A percentile compares a stretch with the other conserved stretches of the same genome.
Evolutionary conservation across 2,797 vertebrate species (phyloP).

Genomic region (Rhabdomys pumilio): DNA sequence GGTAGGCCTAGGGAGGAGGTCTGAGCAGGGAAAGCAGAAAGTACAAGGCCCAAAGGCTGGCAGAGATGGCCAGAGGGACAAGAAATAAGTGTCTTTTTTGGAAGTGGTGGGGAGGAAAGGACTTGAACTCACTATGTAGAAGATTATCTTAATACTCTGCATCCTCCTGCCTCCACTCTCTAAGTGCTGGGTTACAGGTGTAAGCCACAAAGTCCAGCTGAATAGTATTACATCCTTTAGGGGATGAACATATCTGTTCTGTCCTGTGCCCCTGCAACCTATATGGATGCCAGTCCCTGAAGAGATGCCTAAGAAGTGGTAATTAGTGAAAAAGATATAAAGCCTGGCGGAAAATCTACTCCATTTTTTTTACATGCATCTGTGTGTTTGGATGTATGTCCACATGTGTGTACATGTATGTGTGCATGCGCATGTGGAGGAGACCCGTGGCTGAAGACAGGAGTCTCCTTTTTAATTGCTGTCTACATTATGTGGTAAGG

Average conservation of each 20-base stretch:
- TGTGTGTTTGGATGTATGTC: background rate
- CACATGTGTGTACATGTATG: background rate
- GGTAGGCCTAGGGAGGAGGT: background rate
- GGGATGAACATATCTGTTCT: background rate
- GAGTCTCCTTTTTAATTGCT: background rate
- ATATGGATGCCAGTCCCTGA: background rate
- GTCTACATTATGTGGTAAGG: background rate
- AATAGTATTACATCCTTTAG: background rate
- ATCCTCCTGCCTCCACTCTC: background rate
- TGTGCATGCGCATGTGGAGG: background rate
- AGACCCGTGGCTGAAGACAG: background rate
- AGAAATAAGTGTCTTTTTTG: fast-evolving
- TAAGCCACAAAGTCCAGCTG: background rate
- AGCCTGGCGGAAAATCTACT: background rate
- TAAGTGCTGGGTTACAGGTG: background rate
- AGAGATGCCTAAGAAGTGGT: background rate
- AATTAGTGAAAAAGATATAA: background rate
- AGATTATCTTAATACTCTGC: background rate
- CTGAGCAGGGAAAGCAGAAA: background rate
- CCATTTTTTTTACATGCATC: background rate
- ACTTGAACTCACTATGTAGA: background rate
- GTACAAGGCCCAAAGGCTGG: background rate
- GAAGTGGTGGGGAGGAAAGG: background rate
- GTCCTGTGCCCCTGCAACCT: background rate
- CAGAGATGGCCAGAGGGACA: background rate